Evolutionary conservation across 1,140 invertebrate species (phyloP).

Genomic region (Drosophila pseudoananassae): DNA sequence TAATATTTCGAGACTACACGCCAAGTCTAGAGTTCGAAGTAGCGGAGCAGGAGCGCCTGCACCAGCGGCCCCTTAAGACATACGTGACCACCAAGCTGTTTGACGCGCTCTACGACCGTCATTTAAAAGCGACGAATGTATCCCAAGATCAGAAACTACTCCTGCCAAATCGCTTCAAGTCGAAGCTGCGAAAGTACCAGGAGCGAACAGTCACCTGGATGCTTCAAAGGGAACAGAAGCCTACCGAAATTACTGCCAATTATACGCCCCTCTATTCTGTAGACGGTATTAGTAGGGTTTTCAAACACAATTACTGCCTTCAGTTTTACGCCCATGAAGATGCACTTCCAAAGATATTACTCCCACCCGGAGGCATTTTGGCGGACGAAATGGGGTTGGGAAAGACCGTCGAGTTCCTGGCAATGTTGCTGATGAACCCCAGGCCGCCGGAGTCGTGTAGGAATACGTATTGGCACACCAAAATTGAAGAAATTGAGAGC

Average conservation of each 20-base stretch:
- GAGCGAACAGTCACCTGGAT: constrained; percentile 89
- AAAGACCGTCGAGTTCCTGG: constrained; percentile 92
- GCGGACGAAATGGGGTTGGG: constrained; percentile 95
- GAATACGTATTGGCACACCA: constrained; percentile 38
- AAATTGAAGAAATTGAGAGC: constrained; percentile 27
- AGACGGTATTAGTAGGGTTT: constrained; percentile 36
- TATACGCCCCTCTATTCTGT: constrained; percentile 44
- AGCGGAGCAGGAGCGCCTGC: constrained; percentile 34
- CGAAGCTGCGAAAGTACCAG: constrained; percentile 88
- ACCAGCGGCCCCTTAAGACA: constrained; percentile 57
- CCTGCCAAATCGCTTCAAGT: constrained; percentile 54
- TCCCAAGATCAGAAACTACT: neutral
- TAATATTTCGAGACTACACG: constrained; percentile 50
- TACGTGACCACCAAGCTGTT: constrained; percentile 72
- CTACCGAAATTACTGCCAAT: constrained; percentile 33
- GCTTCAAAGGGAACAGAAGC: constrained; percentile 85
- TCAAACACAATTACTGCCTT: constrained; percentile 85
- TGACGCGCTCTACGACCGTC: constrained; percentile 58
- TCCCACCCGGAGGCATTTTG: constrained; percentile 89
- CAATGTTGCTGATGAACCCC: constrained; percentile 88
- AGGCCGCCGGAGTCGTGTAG: constrained; percentile 38
- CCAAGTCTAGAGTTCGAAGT: constrained; percentile 58
- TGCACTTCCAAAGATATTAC: constrained; percentile 18
- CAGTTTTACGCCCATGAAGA: constrained; percentile 47
- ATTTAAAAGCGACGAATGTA: constrained; percentile 12